Conservation (phyloP, 2,888 invertebrate species). For the Melanostoma mellinum region DNA sequence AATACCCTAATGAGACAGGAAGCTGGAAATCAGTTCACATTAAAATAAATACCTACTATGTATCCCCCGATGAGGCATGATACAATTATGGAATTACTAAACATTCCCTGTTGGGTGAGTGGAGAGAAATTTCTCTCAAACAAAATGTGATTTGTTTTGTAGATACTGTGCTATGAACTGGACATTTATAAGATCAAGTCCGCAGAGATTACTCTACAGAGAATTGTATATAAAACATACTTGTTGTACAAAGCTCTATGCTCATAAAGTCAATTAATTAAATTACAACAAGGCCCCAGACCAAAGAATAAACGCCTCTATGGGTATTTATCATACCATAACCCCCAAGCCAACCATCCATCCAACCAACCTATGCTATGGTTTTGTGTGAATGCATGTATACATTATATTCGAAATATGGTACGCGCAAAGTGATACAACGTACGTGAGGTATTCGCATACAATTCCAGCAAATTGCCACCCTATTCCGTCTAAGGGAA, state of each 20-base stretch:
- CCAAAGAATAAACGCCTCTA: constrained; percentile 46
- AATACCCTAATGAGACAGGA: constrained; percentile 16
- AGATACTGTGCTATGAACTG: background rate
- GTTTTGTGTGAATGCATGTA: constrained; percentile 10
- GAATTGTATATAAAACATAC: constrained; percentile 39
- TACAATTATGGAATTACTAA: constrained; percentile 47
- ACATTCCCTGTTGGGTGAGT: constrained; percentile 13
- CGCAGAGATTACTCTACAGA: constrained; percentile 33
- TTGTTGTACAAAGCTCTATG: constrained; percentile 16
- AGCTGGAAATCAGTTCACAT: constrained; percentile 44
- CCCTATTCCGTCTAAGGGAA: constrained; percentile 5
- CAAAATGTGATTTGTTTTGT: constrained; percentile 10
- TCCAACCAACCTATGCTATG: background rate
- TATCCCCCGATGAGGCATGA: constrained; percentile 30
- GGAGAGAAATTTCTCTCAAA: background rate
- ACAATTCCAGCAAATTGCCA: constrained; percentile 50
- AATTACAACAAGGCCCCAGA: constrained; percentile 48
- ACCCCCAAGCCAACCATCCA: background rate
- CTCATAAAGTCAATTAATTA: constrained; percentile 67
- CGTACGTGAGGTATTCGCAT: constrained; percentile 52
- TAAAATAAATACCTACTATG: constrained; percentile 36
- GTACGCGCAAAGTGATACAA: constrained; percentile 60
- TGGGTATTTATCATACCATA: constrained; percentile 19
- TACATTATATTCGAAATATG: constrained; percentile 27
- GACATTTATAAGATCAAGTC: background rate